phyloP scores from a whole-genome alignment of 2,888 invertebrate species.

The Mylabris sibirica region DNA sequence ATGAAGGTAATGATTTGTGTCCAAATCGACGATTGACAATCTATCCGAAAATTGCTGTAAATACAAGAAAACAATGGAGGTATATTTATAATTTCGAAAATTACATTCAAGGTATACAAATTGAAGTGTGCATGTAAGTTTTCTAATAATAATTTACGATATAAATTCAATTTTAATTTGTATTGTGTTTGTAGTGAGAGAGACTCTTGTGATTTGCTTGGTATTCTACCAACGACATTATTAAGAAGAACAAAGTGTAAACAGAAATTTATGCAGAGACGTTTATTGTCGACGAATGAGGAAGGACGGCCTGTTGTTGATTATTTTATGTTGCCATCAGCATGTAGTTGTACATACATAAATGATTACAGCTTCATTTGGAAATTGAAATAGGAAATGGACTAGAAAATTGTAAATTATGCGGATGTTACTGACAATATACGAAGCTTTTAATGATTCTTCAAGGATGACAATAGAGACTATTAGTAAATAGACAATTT shows the following conservation, averaged over 20 bases:
- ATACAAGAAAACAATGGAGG: constrained; percentile 17
- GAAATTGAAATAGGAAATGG: not conserved
- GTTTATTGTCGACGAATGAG: constrained; percentile 14
- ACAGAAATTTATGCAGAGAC: constrained; percentile 21
- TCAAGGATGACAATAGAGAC: too few species aligned
- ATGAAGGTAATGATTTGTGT: not conserved
- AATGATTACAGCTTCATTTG: not conserved
- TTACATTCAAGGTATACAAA: constrained; percentile 24
- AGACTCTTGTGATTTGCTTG: constrained; percentile 15
- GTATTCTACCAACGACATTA: not conserved
- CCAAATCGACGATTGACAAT: constrained; percentile 14
- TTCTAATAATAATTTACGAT: not conserved
- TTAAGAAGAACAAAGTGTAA: constrained; percentile 11
- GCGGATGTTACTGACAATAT: too few species aligned
- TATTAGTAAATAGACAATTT: too few species aligned
- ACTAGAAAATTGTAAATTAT: too few species aligned
- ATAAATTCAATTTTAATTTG: not conserved
- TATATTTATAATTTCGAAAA: constrained; percentile 23
- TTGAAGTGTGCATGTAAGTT: constrained; percentile 24
- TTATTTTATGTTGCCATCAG: constrained; percentile 21
- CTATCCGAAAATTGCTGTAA: constrained; percentile 19
- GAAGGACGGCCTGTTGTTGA: constrained; percentile 21
- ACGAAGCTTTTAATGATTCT: too few species aligned
- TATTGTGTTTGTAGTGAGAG: constrained; percentile 12
- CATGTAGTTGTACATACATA: constrained; percentile 20